phyloP scores from a whole-genome alignment of 2,797 vertebrate species.

The Austrolebias charrua region DNA sequence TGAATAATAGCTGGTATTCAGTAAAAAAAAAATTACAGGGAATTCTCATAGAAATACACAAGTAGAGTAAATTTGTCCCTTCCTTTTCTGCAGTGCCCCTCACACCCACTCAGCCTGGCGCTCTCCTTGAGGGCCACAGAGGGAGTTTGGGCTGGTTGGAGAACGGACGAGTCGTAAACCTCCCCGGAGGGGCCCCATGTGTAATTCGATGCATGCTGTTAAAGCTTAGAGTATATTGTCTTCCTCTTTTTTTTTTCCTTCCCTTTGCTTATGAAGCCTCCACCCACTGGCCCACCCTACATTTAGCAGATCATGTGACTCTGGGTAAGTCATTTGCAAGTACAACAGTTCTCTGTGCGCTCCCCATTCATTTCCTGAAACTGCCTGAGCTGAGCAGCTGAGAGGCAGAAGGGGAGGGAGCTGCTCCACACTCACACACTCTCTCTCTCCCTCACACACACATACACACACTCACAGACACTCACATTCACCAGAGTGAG shows the following conservation, averaged over 20 bases:
- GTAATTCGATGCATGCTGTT: slow-evolving; percentile 93
- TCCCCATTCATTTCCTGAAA: slow-evolving; percentile 97
- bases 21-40: too few relatives aligned
- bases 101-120: slow-evolving; percentile 41
- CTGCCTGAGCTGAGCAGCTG: slow-evolving; percentile 88
- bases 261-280: slow-evolving; percentile 88
- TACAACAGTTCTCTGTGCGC: slow-evolving; percentile 96
- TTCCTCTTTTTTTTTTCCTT: slow-evolving; percentile 80
- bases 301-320: slow-evolving; percentile 97
- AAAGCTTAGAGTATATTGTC: slow-evolving; percentile 91
- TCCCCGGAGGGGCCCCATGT: slow-evolving; percentile 85
- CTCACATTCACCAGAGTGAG: slow-evolving; percentile 64
- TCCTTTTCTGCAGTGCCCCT: slow-evolving; percentile 49
- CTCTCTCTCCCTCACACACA: slow-evolving; percentile 14
- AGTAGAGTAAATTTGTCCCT: slow-evolving; percentile 2
- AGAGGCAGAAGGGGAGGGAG: slow-evolving; percentile 87
- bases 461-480: slow-evolving; percentile 30
- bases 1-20: too few relatives aligned
- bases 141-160: slow-evolving; percentile 43
- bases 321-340: slow-evolving; percentile 98
- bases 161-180: slow-evolving; percentile 79
- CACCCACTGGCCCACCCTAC: slow-evolving; percentile 96
- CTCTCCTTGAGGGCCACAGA: slow-evolving; percentile 51
- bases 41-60: background rate
- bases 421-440: slow-evolving; percentile 51